Base-by-base conservation (phyloP, 2,113 vertebrate genomes). In the Phalacrocorax carbo region DNA sequence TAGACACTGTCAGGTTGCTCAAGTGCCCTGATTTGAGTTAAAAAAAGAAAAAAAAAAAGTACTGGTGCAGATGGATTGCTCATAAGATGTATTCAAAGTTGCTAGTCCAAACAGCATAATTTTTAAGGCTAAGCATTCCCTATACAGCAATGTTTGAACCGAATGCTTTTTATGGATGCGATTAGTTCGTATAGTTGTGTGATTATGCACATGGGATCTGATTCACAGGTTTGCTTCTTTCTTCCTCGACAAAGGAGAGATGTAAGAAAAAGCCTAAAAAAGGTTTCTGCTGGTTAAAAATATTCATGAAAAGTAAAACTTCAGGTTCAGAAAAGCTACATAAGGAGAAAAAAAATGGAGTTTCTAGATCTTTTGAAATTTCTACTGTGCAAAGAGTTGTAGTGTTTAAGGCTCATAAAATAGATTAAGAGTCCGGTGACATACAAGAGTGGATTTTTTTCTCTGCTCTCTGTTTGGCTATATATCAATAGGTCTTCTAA, bases 131-230 rank as follows among this genome's bases (percentile, higher is more conserved):
- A 86, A 93, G 92, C 85, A 88, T 96, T 97, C 96, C 93, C 96
- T 73, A 30, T 88, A 22, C 88, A 80, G 94, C 90, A 95, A 88
- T 96, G 92, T 80, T 91, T 76, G 94, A 94, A 83, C 75, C 11
- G 6, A 92, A 90, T 88, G 85, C 90, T 96, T 94, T 97, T 96
- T 95, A 95, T 97, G 93, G 94, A 93, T 90, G 82, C 1, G 3
- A 81, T 97, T 92, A 76, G 68, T 93, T 94, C 22, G 1, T 49
- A 18, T 69, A 91, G 79, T 85, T 95, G 75, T 82, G 85, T 92
- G 92, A 96, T 97, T 96, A 94, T 94, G 90, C 94, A 94, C 58
- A 54, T 54, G 96, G 96, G 96, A 94, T 87, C 96, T 96, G 96
- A 91, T 93, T 96, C 94, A 96, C 44, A 85, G 87, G 71, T 77